Conservation (phyloP, 2,797 vertebrate species). For the Linurgus olivaceus region DNA sequence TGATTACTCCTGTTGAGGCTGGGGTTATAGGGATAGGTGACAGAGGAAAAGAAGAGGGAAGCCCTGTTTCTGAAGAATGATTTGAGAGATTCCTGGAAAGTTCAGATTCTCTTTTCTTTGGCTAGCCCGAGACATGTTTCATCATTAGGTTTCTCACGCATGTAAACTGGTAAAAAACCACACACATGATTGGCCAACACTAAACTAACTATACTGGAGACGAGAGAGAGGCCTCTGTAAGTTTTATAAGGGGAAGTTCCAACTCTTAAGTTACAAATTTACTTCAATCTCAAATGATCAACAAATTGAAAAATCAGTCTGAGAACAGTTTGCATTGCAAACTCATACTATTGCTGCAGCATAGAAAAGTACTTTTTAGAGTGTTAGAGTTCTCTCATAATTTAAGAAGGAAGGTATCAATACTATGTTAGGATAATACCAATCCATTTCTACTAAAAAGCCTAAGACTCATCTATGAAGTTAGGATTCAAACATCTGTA, state of each 20-base stretch:
- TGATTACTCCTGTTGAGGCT: neutral
- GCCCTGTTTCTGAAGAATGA: neutral
- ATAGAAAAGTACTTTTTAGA: neutral
- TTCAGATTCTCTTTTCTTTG: neutral
- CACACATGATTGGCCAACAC: neutral
- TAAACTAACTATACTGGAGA: neutral
- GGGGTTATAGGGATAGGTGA: neutral
- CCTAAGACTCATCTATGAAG: neutral
- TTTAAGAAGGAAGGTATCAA: neutral
- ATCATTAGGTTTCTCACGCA: neutral
- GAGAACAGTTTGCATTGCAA: neutral
- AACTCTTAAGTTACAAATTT: neutral
- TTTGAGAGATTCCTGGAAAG: neutral
- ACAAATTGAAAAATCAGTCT: neutral
- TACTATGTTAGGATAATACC: neutral
- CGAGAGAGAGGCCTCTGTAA: neutral
- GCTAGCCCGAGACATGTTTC: neutral
- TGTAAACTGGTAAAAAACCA: neutral
- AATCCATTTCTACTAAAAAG: neutral
- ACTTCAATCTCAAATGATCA: neutral
- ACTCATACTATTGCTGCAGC: neutral
- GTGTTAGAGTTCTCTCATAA: neutral
- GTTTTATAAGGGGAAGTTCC: neutral
- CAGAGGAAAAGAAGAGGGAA: neutral
- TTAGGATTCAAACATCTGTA: neutral